Evolutionary conservation across 2,888 invertebrate species (phyloP).

Genomic region (Oxycera nigricornis): DNA sequence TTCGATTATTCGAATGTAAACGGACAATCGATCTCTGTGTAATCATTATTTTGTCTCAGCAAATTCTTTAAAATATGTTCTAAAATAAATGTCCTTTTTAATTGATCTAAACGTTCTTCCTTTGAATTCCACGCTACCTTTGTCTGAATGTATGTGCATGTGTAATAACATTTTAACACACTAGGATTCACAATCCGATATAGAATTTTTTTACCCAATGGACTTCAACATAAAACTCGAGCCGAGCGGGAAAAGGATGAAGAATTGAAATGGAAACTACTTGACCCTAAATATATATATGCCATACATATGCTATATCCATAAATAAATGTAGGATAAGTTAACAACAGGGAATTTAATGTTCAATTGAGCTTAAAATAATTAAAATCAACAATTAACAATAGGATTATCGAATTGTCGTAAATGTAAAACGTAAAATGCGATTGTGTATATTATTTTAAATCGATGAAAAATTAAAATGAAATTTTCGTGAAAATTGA

Average conservation of each 20-base stretch:
- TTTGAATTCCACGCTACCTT: too few relatives aligned
- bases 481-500: too few relatives aligned
- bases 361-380: constrained; percentile 1
- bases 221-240: constrained; percentile 54
- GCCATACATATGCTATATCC: too few relatives aligned
- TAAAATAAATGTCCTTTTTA: too few relatives aligned
- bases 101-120: too few relatives aligned
- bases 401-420: neutral
- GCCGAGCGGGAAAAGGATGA: constrained; percentile 38
- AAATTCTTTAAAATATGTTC: too few relatives aligned
- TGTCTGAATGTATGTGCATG: too few relatives aligned
- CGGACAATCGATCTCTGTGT: too few relatives aligned
- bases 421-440: neutral
- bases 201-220: constrained; percentile 59
- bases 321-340: neutral
- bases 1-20: too few relatives aligned
- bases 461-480: too few relatives aligned
- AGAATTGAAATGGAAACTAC: constrained; percentile 9
- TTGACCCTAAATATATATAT: neutral
- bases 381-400: neutral
- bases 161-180: neutral
- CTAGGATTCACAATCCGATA: constrained; percentile 57
- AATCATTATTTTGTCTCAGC: too few relatives aligned
- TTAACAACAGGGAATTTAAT: neutral
- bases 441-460: too few relatives aligned